Evolutionary conservation across 1,140 invertebrate genomes (phyloP).

Genomic region (Xylocopa sonorina): DNA sequence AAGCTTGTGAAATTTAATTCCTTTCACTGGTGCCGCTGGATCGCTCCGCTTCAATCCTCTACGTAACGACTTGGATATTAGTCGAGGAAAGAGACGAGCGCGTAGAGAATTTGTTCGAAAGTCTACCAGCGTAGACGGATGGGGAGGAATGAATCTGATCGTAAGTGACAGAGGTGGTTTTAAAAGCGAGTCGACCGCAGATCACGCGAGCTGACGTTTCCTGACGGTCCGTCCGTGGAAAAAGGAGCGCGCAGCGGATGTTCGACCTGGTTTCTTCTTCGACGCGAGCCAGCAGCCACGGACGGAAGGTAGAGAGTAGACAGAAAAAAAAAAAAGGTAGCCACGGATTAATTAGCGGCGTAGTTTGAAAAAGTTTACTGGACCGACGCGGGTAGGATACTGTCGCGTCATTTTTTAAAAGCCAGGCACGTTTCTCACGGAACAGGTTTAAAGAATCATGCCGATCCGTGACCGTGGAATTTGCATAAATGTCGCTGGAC

Average conservation of each 20-base stretch:
- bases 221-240: neutral
- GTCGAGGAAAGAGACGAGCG: no score
- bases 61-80: no score
- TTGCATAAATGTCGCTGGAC: conserved; percentile 31
- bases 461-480: conserved; percentile 8
- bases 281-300: neutral
- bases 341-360: conserved; percentile 40
- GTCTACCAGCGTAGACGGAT: no score
- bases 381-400: neutral
- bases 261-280: conserved; percentile 11
- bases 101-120: no score
- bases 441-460: conserved; percentile 40
- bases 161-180: neutral
- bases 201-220: conserved; percentile 13
- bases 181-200: neutral
- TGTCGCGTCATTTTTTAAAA: conserved; percentile 18
- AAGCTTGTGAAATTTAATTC: no score
- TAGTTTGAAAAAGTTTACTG: conserved; percentile 26
- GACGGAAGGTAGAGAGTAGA: no score
- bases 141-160: neutral
- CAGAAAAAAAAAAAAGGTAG: conserved; percentile 18
- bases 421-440: conserved; percentile 21
- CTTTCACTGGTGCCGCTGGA: no score
- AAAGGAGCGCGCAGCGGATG: neutral
- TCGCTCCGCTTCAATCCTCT: no score